Conservation (phyloP, 2,113 vertebrate genomes). For the Gymnobelideus leadbeateri region DNA sequence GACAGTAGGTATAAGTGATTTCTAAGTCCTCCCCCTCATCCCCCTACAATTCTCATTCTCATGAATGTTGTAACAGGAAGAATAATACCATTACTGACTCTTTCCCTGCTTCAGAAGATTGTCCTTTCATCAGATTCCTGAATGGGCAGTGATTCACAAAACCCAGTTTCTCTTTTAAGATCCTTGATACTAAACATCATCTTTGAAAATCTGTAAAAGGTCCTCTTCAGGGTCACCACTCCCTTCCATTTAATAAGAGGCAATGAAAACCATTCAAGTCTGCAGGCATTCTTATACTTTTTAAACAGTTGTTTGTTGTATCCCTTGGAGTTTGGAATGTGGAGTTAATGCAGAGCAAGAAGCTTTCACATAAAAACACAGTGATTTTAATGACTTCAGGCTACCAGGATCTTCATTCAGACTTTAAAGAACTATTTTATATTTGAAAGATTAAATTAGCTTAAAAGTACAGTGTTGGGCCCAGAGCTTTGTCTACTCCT, state of each 20-base stretch:
- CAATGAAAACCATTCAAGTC: not conserved
- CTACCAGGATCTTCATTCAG: constrained; percentile 40
- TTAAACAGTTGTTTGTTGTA: constrained; percentile 43
- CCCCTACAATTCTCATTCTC: not conserved
- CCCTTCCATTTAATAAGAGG: not conserved
- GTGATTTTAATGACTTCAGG: constrained; percentile 42
- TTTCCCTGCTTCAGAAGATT: constrained; percentile 25
- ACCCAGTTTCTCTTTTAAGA: constrained; percentile 24
- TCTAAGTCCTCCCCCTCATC: not conserved
- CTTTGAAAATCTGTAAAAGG: constrained; percentile 4
- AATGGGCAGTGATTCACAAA: constrained; percentile 1
- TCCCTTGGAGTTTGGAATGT: constrained; percentile 46
- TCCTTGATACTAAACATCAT: not conserved
- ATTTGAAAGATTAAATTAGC: constrained; percentile 27
- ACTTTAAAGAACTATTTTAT: constrained; percentile 43
- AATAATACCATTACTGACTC: not conserved
- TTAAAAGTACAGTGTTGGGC: constrained; percentile 22
- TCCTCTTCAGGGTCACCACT: not conserved
- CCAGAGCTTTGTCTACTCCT: not conserved
- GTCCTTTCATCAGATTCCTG: not conserved
- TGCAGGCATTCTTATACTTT: constrained; percentile 22
- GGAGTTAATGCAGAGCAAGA: constrained; percentile 44
- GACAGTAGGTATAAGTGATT: not conserved
- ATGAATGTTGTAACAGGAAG: not conserved
- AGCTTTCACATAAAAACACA: constrained; percentile 31